These are phyloP conservation scores for Danio choprae DNA, from an alignment of 2,797 vertebrate genomes.

Conservation along the genomic window DNA sequence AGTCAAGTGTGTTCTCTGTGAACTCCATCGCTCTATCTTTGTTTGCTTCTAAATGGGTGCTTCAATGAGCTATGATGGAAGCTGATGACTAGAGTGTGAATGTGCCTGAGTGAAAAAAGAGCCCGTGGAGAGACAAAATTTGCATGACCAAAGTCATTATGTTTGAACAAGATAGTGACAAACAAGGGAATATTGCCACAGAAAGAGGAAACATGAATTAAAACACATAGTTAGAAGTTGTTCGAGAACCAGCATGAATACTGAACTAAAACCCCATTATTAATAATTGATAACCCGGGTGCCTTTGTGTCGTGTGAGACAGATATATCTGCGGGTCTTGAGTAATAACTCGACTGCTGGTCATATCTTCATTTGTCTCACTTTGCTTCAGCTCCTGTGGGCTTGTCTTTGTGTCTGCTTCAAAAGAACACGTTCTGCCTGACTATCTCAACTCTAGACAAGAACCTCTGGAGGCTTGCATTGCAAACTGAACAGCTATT, in stretches of 20 bases:
- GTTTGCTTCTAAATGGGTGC: constrained; percentile 35
- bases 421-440: constrained; percentile 30
- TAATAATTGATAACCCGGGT: constrained; percentile 71
- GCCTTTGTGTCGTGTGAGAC: constrained; percentile 64
- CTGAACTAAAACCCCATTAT: constrained; percentile 47
- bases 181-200: constrained; percentile 29
- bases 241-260: constrained; percentile 9
- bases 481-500: neutral
- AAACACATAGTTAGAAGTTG: constrained; percentile 12
- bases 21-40: constrained; percentile 41
- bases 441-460: constrained; percentile 4
- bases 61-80: constrained; percentile 48
- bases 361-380: constrained; percentile 58
- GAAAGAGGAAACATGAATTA: constrained; percentile 30
- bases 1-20: constrained; percentile 34
- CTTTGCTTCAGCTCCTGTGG: constrained; percentile 56
- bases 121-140: constrained; percentile 24
- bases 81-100: constrained; percentile 55
- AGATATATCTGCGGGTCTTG: constrained; percentile 67
- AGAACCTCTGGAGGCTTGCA: constrained; percentile 28
- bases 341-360: constrained; percentile 59
- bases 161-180: constrained; percentile 41
- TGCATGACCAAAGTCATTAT: constrained; percentile 49
- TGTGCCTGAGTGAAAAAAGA: neutral
- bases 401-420: constrained; percentile 47